Base-by-base conservation (phyloP, 2,113 vertebrate species). In the Platichthys flesus region DNA sequence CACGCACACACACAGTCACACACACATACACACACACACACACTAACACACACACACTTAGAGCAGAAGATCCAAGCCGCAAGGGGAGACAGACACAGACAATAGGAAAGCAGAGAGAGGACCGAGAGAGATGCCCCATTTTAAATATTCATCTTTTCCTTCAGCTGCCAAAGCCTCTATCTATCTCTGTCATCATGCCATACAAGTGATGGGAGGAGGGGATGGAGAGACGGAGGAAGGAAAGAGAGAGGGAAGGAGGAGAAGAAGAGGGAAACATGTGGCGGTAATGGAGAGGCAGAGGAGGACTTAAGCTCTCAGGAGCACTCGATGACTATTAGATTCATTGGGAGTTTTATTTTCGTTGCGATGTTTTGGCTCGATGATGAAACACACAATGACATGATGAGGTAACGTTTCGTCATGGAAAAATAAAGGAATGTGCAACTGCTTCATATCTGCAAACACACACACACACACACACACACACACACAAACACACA, bases 121-220 rank as follows among this genome's bases (percentile, higher is more conserved):
- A 78, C 72, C 28, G 78, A 79, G 82, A 87, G 70, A 82, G 63
- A 89, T 82, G 89, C 84, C 73, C 65, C 18, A 74, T 82, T 85
- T 88, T 76, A 92, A 91, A 91, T 89, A 91, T 92, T 85, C 89
- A 91, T 91, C 81, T 82, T 74, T 81, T 79, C 83, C 82, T 81
- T 89, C 81, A 82, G 82, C 84, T 87, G 91, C 90, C 90, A 90
- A 82, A 79, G 42, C 68, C 62, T 88, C 83, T 71, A 79, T 82
- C 85, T 71, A 31, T 83, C 84, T 79, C 74, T 89, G 79, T 83
- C 86, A 87, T 71, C 49, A 16, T 3, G 9, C 45, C 9, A 28
- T 67, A 55, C 47, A 24, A 80, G 75, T 65, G 78, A 82, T 69
- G 79, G 76, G 71, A 28, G 74, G 40, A 60, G n/a, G 56, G 64